phyloP scores from a whole-genome alignment of 2,113 vertebrate species.

The Phyllostomus hastatus region DNA sequence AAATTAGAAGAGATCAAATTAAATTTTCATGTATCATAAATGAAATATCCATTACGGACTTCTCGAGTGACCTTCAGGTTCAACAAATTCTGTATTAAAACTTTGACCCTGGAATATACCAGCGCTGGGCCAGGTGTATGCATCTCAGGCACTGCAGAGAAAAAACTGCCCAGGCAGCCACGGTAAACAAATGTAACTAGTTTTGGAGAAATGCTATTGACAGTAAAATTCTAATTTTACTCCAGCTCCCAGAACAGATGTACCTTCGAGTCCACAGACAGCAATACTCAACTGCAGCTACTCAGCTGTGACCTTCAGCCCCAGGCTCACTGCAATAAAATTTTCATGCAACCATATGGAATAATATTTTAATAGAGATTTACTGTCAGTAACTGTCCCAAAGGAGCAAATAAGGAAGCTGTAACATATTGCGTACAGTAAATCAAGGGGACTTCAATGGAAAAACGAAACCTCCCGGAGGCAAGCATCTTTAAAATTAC shows the following conservation, averaged over 20 bases:
- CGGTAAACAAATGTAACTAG: slow-evolving; percentile 84
- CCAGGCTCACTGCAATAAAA: slow-evolving; percentile 95
- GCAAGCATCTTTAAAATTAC: slow-evolving; percentile 91
- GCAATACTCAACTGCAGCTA: slow-evolving; percentile 91
- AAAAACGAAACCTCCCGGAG: slow-evolving; percentile 87
- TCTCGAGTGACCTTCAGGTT: slow-evolving; percentile 78
- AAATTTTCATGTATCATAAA: slow-evolving; percentile 85
- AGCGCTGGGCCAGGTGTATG: slow-evolving; percentile 12
- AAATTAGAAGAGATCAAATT: slow-evolving; percentile 80
- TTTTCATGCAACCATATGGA: slow-evolving; percentile 99
- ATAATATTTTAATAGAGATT: slow-evolving; percentile 99
- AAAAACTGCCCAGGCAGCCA: slow-evolving; percentile 66
- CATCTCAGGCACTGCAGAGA: slow-evolving; percentile 56
- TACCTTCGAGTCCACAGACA: slow-evolving; percentile 88
- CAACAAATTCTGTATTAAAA: slow-evolving; percentile 76
- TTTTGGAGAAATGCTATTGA: slow-evolving; percentile 87
- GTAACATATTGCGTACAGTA: slow-evolving; percentile 94
- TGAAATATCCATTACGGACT: slow-evolving; percentile 85
- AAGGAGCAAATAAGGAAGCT: slow-evolving; percentile 93
- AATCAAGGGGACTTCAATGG: slow-evolving; percentile 91
- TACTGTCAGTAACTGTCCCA: slow-evolving; percentile 93
- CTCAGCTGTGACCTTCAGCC: slow-evolving; percentile 95
- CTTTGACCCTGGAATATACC: slow-evolving; percentile 69
- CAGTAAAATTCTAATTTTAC: slow-evolving; percentile 91
- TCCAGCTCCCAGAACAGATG: slow-evolving; percentile 91